Evolutionary conservation across 1,140 invertebrate species (phyloP).

Genomic region (Trichonephila clavipes): DNA sequence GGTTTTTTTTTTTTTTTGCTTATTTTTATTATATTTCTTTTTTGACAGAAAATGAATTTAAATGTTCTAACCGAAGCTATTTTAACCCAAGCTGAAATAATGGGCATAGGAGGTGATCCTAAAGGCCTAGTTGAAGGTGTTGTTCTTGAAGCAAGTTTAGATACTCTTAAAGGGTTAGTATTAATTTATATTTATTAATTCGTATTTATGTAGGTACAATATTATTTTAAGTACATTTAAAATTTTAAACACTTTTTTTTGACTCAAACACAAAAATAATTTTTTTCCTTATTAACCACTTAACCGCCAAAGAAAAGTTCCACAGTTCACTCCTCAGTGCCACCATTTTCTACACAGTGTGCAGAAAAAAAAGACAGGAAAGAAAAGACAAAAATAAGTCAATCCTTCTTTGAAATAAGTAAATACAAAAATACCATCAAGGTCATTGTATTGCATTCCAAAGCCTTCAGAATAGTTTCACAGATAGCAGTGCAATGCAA

Average conservation of each 20-base stretch:
- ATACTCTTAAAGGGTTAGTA: constrained; percentile 86
- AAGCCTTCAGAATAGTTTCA: no score
- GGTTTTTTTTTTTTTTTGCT: neutral
- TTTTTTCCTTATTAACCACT: no score
- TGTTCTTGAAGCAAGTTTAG: constrained; percentile 92
- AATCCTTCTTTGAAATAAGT: no score
- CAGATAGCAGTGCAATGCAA: no score
- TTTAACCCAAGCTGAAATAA: constrained; percentile 90
- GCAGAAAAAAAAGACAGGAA: no score
- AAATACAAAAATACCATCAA: no score
- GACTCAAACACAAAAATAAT: no score
- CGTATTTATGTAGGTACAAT: neutral
- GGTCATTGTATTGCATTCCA: no score
- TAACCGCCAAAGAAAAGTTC: no score
- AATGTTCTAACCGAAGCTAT: constrained; percentile 91
- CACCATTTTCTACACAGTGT: no score
- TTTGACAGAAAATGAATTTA: constrained; percentile 87
- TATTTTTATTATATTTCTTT: constrained; percentile 44
- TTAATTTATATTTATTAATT: neutral
- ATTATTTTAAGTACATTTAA: neutral
- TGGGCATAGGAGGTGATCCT: constrained; percentile 90
- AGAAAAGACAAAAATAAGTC: no score
- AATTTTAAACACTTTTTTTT: neutral
- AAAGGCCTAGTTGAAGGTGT: constrained; percentile 92
- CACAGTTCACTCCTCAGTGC: no score